Evolutionary conservation across 2,113 vertebrate species (phyloP), one percentile per base, ranked within the genome.

Genomic region (Platysteira castanea): DNA sequence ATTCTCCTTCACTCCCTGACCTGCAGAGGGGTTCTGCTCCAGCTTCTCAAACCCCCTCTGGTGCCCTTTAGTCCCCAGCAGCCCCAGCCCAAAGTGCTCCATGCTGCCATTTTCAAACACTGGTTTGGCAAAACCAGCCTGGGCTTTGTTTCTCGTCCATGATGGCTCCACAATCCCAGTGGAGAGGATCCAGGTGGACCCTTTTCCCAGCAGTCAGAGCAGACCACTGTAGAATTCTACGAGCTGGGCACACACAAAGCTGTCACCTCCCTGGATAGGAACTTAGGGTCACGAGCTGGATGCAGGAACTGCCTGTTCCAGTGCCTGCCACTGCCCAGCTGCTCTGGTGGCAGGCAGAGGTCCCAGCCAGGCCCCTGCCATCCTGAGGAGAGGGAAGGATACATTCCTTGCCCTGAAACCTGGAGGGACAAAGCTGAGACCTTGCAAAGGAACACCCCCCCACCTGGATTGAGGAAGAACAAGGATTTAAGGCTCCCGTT

Each of bases 171-270:
- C 30, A 47, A 9, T 11, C 53, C 22, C 59, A 9, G 5, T 3
- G 24, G 24, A 56, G 86, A 84, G 20, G 67, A 89, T 41, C 23
- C 56, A 56, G 11, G 5, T 9, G 8, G 30, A 60, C 4, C 31
- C 44, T 65, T 30, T 67, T 28, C 23, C 56, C 9, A 4, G 46
- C 46, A 39, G 19, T 12, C 54, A 39, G 46, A 78, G 52, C 15
- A 69, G 77, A 69, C 7, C 42, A 28, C n/a, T 1, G 4, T 3
- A 3, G 42, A 37, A 10, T 90, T 79, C 63, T 15, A 3, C 0
- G 0, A 68, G 50, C 59, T 7, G 4, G 46, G 52, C 21, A 65
- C 54, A 56, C 26, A 26, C 63, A 69, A 17, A 70, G 26, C 52
- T 61, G 71, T 61, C 79, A 68, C 37, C 9, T 73, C n/a, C n/a